Percentiles rank a stretch among this genome's conserved stretches.
Evolutionary conservation across 2,888 invertebrate genomes (phyloP).

Genomic region (Norana najaformis): DNA sequence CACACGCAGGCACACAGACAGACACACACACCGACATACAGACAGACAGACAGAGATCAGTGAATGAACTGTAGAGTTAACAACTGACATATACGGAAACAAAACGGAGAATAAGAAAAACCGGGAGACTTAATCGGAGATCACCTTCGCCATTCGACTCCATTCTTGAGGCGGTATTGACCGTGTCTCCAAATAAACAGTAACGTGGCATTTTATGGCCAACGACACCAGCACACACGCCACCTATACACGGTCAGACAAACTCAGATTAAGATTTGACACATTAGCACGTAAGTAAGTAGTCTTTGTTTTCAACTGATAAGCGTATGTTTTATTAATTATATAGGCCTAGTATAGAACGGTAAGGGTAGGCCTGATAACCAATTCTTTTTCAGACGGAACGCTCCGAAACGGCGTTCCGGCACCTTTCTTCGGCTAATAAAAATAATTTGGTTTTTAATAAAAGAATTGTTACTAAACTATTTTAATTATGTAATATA

Average conservation of each 20-base stretch:
- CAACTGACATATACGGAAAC: background rate
- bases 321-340: background rate
- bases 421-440: too few relatives aligned
- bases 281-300: background rate
- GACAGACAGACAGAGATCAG: background rate
- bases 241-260: slow-evolving; percentile 21
- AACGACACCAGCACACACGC: slow-evolving; percentile 39
- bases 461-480: too few relatives aligned
- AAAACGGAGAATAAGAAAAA: background rate
- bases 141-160: slow-evolving; percentile 35
- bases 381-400: too few relatives aligned
- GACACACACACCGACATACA: too few relatives aligned
- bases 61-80: background rate
- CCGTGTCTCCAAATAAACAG: slow-evolving; percentile 40
- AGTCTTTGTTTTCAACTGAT: background rate
- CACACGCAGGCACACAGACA: too few relatives aligned
- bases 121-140: too few relatives aligned
- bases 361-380: too few relatives aligned
- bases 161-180: slow-evolving; percentile 41
- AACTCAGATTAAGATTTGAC: too few relatives aligned
- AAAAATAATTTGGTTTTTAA: too few relatives aligned
- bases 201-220: slow-evolving; percentile 39
- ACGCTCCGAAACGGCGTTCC: too few relatives aligned
- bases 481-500: too few relatives aligned
- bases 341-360: background rate